phyloP scores from a whole-genome alignment of 2,797 vertebrate genomes.

The Tapirus indicus region DNA sequence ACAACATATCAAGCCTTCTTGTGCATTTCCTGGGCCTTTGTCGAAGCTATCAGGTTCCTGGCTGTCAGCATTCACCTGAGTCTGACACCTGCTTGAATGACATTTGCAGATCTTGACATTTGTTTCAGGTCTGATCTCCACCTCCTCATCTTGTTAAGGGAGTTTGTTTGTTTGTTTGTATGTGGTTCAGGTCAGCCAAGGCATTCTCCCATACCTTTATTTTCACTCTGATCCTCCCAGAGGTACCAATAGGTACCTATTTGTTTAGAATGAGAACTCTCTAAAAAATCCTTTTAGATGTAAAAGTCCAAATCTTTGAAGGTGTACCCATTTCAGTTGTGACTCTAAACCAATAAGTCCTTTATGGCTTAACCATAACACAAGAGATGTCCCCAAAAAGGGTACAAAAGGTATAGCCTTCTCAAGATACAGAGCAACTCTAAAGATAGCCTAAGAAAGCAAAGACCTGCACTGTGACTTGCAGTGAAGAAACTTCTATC shows the following conservation, averaged over 20 bases:
- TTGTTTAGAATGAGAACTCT: not conserved
- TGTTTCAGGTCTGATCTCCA: not conserved
- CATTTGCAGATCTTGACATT: not conserved
- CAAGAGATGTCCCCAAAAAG: not conserved
- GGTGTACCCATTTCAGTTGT: not conserved
- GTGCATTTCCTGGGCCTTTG: not conserved
- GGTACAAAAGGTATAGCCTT: not conserved
- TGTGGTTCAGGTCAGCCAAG: not conserved
- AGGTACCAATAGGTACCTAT: not conserved
- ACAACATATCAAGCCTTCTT: not conserved
- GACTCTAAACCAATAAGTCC: not conserved
- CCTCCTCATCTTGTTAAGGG: not conserved
- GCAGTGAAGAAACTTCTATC: not conserved
- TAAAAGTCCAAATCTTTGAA: conserved; percentile 2
- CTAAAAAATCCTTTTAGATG: not conserved
- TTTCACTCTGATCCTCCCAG: not conserved
- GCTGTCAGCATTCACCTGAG: not conserved
- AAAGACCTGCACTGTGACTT: not conserved
- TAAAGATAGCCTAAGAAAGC: not conserved
- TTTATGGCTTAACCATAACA: not conserved
- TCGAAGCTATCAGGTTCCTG: not conserved
- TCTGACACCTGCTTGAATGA: not conserved
- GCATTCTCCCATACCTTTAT: not conserved
- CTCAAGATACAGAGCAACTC: not conserved
- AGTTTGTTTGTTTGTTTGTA: not conserved